phyloP scores from a whole-genome alignment of 2,888 invertebrate genomes.

The Lepeophtheirus nordmannii region DNA sequence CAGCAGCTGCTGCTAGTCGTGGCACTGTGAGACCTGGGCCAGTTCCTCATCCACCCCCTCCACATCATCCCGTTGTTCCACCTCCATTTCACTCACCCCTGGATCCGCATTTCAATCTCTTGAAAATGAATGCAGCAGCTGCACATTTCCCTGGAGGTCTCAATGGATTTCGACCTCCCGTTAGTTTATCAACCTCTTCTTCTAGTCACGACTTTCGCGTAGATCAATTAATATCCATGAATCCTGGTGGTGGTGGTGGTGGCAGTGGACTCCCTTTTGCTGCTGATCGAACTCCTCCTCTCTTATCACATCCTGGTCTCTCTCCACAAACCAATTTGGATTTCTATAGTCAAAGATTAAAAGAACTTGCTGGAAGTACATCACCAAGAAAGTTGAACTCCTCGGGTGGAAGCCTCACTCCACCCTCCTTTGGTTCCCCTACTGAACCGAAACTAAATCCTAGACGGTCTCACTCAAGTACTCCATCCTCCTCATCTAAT shows the following conservation, averaged over 20 bases:
- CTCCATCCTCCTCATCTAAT: constrained; percentile 19
- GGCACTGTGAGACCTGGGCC: constrained; percentile 23
- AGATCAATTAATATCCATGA: constrained; percentile 26
- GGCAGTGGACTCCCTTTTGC: constrained; percentile 25
- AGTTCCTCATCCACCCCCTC: constrained; percentile 26
- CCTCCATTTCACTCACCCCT: constrained; percentile 32
- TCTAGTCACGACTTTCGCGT: constrained; percentile 27
- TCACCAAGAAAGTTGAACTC: constrained; percentile 29
- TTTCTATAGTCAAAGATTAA: constrained; percentile 98
- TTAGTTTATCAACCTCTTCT: neutral
- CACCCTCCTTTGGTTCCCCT: constrained; percentile 28
- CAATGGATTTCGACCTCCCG: constrained; percentile 5
- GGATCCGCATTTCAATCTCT: constrained; percentile 45
- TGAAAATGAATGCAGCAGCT: neutral
- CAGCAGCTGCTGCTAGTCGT: constrained; percentile 26
- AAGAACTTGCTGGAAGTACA: constrained; percentile 64
- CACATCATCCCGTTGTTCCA: constrained; percentile 21
- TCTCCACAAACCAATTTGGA: constrained; percentile 43
- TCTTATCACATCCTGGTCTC: constrained; percentile 32
- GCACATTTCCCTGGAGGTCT: neutral
- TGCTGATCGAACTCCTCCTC: constrained; percentile 27
- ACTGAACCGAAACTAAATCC: constrained; percentile 28
- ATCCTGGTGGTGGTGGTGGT: constrained; percentile 25
- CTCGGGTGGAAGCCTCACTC: constrained; percentile 28
- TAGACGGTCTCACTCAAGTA: neutral